Conservation (phyloP, 2,797 vertebrate genomes). For the Microctenopoma lineatum region DNA sequence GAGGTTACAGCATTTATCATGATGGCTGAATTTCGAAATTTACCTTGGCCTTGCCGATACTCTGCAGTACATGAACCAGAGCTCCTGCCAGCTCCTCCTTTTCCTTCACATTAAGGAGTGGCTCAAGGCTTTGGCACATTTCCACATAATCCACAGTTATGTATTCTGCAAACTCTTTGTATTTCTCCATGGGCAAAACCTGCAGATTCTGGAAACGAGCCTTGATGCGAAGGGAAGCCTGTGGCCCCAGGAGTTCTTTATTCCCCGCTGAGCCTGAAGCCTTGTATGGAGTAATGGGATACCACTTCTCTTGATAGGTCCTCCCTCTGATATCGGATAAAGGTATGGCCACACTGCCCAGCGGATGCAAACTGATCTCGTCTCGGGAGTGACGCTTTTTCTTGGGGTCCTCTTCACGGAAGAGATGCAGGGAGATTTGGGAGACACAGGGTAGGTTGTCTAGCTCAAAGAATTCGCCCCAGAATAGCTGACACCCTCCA, state of each 20-base stretch:
- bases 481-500: conserved; percentile 87
- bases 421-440: conserved; percentile 87
- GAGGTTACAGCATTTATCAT: not conserved
- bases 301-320: conserved; percentile 90
- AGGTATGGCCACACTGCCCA: conserved; percentile 86
- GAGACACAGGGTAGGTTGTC: conserved; percentile 86
- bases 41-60: conserved; percentile 95
- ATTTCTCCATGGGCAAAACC: conserved; percentile 91
- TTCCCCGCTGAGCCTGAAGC: conserved; percentile 44
- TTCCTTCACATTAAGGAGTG: conserved; percentile 87
- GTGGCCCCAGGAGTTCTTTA: conserved; percentile 73
- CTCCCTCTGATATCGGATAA: conserved; percentile 81
- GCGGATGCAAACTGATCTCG: conserved; percentile 67
- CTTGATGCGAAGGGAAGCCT: conserved; percentile 86
- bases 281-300: conserved; percentile 83
- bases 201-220: conserved; percentile 88
- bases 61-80: conserved; percentile 91
- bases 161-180: conserved; percentile 95
- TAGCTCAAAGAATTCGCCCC: conserved; percentile 94
- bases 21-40: not conserved
- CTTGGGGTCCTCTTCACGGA: conserved; percentile 86
- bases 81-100: conserved; percentile 93
- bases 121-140: conserved; percentile 88
- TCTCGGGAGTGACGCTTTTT: conserved; percentile 83
- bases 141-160: conserved; percentile 90